Conservation (phyloP, 37 sponge, comb jelly and placozoan species). For the Theonella swinhoei region DNA sequence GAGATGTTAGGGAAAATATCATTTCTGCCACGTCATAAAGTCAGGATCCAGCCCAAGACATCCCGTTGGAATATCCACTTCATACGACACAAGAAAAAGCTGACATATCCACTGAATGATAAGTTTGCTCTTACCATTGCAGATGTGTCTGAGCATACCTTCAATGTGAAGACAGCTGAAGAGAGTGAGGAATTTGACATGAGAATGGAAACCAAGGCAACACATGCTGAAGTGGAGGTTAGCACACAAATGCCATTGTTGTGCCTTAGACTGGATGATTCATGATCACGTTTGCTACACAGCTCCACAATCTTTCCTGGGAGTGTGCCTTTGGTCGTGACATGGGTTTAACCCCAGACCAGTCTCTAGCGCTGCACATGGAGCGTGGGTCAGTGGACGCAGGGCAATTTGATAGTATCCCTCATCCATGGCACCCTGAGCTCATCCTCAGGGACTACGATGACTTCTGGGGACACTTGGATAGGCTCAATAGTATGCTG, state of each 20-base stretch:
- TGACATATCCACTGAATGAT: neutral
- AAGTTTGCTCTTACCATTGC: neutral
- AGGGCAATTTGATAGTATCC: neutral
- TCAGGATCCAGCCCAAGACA: neutral
- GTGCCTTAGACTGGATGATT: neutral
- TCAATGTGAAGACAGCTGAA: neutral
- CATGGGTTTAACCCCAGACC: conserved; percentile 4
- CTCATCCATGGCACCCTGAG: neutral
- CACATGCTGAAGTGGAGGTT: conserved; percentile 13
- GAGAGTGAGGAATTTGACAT: neutral
- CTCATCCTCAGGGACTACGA: neutral
- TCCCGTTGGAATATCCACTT: neutral
- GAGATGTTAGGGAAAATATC: neutral
- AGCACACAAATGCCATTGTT: neutral
- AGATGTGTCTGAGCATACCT: neutral
- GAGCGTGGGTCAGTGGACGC: neutral
- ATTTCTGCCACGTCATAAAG: neutral
- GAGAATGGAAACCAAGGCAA: neutral
- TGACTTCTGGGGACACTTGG: neutral
- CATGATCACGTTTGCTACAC: neutral
- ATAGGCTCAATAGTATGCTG: neutral
- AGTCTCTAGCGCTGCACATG: conserved; percentile 15
- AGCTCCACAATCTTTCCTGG: conserved; percentile 8
- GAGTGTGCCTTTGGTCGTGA: conserved; percentile 23
- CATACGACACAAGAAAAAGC: neutral